A percentile compares a stretch with the other conserved stretches of the same genome.
These are phyloP conservation scores for Heliconius cydno DNA, from an alignment of 2,888 invertebrate genomes.

Conservation along the genomic window DNA sequence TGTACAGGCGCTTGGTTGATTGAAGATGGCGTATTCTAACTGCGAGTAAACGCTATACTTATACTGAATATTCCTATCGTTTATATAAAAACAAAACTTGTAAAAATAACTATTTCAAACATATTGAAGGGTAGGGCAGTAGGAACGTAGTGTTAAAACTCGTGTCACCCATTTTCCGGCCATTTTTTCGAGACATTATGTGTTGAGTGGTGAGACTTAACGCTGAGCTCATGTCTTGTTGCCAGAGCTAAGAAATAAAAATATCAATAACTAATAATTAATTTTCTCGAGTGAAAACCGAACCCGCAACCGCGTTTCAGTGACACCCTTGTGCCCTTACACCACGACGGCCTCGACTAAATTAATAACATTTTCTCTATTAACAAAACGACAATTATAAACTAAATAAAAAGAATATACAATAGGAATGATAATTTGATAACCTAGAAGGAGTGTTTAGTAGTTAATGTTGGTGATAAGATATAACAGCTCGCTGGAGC, in stretches of 20 bases:
- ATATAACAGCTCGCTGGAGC: slow-evolving; percentile 33
- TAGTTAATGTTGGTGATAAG: slow-evolving; percentile 40
- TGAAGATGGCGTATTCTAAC: slow-evolving; percentile 72
- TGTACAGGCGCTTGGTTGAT: slow-evolving; percentile 81
- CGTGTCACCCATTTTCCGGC: too few relatives aligned
- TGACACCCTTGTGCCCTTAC: too few relatives aligned
- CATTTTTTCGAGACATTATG: too few relatives aligned
- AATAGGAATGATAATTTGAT: slow-evolving; percentile 28
- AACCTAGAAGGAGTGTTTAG: slow-evolving; percentile 40
- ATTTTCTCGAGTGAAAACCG: too few relatives aligned
- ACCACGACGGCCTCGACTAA: neutral
- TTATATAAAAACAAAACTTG: slow-evolving; percentile 57
- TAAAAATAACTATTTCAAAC: slow-evolving; percentile 14
- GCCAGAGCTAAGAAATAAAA: too few relatives aligned
- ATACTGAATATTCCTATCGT: slow-evolving; percentile 52
- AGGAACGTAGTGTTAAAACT: too few relatives aligned
- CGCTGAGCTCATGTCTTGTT: too few relatives aligned
- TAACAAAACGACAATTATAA: slow-evolving; percentile 8
- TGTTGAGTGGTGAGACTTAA: too few relatives aligned
- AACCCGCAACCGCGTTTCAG: too few relatives aligned
- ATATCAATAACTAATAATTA: too few relatives aligned
- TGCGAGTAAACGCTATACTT: slow-evolving; percentile 58
- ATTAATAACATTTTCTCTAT: neutral
- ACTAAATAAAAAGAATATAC: neutral
- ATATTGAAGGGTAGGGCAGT: too few relatives aligned